Evolutionary conservation across 2,113 vertebrate genomes (phyloP), one percentile per base, ranked within the genome.

Genomic region (Tretioscincus oriximinensis): DNA sequence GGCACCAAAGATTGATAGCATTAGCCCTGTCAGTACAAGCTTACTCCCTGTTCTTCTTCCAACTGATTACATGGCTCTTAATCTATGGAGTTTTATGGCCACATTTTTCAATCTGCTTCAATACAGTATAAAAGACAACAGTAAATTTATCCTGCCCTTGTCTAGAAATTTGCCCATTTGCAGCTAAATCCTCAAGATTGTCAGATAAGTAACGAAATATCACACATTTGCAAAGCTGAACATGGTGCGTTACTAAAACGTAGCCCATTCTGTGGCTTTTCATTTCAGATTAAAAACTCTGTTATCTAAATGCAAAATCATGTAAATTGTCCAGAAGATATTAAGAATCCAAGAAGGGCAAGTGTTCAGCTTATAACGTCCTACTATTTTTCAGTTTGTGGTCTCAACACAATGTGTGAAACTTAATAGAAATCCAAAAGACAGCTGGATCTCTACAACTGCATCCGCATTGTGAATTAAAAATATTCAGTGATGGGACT

Each of bases 61-160:
- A 60, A 2, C 31, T 68, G 47, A 81, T 75, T 68, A 22, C 72
- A 60, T 67, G 63, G 6, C 35, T 58, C 80, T 68, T 74, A 81
- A 81, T 68, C 63, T 24, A 20, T 45, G n/a, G 49, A 22, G 41
- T 74, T 81, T 28, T 65, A 41, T 54, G 63, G 47, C 29, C 63
- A 28, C 72, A 74, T 81, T 81, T 81, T 74, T 41, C 72, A 81
- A 22, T 66, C 72, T 74, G 80, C 45, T n/a, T 29, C 72, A 58
- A 74, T 47, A 28, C 24, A 60, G 58, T 41, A 29, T 16, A 35
- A 58, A 60, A 49, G 41, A 81, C 4, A 75, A 45, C 49, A 78
- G 24, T 22, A 47, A 66, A 49, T 8, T 29, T 21, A 4, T 8
- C n/a, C 54, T 66, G 28, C 51, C 79, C 60, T 14, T 31, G 22